Base-by-base conservation (phyloP, 2,888 invertebrate species). In the Pediacus dermestoides region DNA sequence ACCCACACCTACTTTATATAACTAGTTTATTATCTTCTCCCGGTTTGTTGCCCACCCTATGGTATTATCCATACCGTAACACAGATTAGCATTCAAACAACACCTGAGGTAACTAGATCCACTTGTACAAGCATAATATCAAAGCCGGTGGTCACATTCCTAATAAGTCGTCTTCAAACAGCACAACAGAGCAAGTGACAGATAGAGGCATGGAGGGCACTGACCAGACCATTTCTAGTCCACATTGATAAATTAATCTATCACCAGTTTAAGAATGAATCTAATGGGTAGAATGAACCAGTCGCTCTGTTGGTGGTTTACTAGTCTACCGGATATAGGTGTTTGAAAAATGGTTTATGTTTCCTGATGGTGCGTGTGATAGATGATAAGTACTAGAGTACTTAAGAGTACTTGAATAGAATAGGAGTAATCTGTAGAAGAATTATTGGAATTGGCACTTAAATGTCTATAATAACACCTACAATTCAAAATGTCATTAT, bases 71-170 rank as follows among this genome's bases (percentile, higher is more conserved):
- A 33, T 38, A 27, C 38, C 37, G 25, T 37, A 36, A n/a, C 28
- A 13, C 28, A 28, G 28, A 28, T 28, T 28, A 28, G 10, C 28
- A 28, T 28, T 28, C 28, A 13, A 28, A 28, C 28, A 28, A 28
- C 18, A 35, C 27, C 13, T 27, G 35, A 35, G 7, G 16, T 16
- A 21, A 21, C 34, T 34, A 30, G 34, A 39, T 34, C 28, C 34
- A 34, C 30, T 34, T 34, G 32, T 21, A 22, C 30, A 16, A 34
- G 30, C 37, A 37, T 34, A 39, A 39, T 39, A 28, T 34, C 34
- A 25, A 34, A 28, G 39, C 34, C 30, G 39, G 39, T 34, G 39
- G 34, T 30, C 39, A 30, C 30, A 12, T 28, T 36, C 28, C 16
- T 28, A 38, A 38, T 38, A 33, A 38, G 32, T 33, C 34, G 30